Conservation (phyloP, 2,888 invertebrate genomes). For the Candidula unifasciata region DNA sequence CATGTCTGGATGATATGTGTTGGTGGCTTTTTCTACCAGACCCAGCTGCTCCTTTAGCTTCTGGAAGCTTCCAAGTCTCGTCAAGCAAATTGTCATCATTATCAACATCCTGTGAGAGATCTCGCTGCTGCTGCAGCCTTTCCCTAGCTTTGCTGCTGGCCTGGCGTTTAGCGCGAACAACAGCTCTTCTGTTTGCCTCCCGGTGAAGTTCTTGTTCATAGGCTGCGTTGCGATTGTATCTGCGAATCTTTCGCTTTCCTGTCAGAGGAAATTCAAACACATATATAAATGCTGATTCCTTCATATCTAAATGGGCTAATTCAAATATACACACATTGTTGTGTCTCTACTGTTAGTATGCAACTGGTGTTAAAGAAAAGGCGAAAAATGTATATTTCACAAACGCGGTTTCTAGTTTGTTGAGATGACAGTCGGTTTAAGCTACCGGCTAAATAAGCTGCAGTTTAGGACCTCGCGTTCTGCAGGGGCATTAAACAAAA, state of each 20-base stretch:
- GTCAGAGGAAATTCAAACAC: neutral
- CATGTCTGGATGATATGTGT: neutral
- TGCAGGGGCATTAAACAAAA: too few relatives aligned
- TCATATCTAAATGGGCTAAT: too few relatives aligned
- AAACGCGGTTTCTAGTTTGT: too few relatives aligned
- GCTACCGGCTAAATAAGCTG: too few relatives aligned
- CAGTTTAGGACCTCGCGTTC: too few relatives aligned
- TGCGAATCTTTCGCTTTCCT: constrained; percentile 51
- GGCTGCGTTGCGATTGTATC: constrained; percentile 67
- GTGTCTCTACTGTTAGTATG: too few relatives aligned
- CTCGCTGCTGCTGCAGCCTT: constrained; percentile 53
- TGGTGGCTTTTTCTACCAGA: constrained; percentile 36
- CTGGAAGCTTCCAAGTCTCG: constrained; percentile 41
- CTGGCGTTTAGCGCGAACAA: constrained; percentile 57
- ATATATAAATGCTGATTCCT: neutral
- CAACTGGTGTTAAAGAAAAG: too few relatives aligned
- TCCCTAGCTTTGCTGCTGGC: constrained; percentile 54
- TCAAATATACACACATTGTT: too few relatives aligned
- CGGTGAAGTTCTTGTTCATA: constrained; percentile 66
- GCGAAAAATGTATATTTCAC: too few relatives aligned
- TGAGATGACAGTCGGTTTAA: too few relatives aligned
- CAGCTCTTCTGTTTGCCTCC: constrained; percentile 61
- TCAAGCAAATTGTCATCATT: constrained; percentile 39
- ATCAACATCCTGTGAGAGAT: constrained; percentile 42
- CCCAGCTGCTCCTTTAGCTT: neutral